These are phyloP conservation scores for Amphiura filiformis DNA, from an alignment of 35 echinoderm and acorn worm species.

Conservation along the genomic window DNA sequence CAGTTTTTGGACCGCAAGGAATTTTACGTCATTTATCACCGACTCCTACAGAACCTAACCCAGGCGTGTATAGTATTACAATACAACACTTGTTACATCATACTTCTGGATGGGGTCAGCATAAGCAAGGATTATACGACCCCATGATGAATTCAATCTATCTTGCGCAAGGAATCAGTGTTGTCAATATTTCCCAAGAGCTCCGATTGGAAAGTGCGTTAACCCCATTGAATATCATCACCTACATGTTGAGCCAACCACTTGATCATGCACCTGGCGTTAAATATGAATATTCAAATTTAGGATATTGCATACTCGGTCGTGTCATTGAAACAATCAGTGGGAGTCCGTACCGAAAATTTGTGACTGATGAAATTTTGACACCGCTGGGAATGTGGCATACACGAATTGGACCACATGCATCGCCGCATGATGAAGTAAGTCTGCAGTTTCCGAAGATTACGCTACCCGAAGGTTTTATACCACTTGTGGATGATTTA, in stretches of 20 bases:
- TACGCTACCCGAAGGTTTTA: constrained; percentile 17
- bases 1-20: constrained; percentile 72
- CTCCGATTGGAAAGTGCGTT: constrained; percentile 40
- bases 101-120: constrained; percentile 72
- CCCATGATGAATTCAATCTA: constrained; percentile 80
- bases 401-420: constrained; percentile 40
- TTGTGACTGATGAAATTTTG: constrained; percentile 59
- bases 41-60: constrained; percentile 34
- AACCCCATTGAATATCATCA: constrained; percentile 54
- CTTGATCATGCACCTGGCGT: constrained; percentile 66
- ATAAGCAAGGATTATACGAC: constrained; percentile 38
- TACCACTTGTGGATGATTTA: constrained; percentile 2
- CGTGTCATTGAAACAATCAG: constrained; percentile 61
- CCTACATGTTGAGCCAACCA: constrained; percentile 56
- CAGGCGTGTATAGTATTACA: constrained; percentile 66
- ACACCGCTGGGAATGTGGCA: constrained; percentile 92
- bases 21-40: constrained; percentile 46
- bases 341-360: constrained; percentile 51
- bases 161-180: constrained; percentile 71
- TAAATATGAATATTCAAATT: constrained; percentile 85
- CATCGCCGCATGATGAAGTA: background rate
- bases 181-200: constrained; percentile 70
- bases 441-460: background rate
- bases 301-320: constrained; percentile 85
- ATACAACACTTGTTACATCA: constrained; percentile 83